Evolutionary conservation across 2,888 invertebrate species (phyloP).

Genomic region (Tridacna gigas): DNA sequence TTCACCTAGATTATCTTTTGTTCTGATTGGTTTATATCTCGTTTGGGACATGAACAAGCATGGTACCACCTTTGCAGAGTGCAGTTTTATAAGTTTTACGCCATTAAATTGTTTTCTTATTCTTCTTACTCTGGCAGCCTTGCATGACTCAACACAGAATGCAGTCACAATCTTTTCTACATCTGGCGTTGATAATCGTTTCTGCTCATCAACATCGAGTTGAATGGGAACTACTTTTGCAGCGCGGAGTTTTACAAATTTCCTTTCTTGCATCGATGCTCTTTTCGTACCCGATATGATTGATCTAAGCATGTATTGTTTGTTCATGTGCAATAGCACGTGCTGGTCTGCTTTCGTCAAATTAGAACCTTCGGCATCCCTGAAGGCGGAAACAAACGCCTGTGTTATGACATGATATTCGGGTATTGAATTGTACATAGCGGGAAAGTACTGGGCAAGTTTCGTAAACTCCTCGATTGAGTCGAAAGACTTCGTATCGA

Average conservation of each 20-base stretch:
- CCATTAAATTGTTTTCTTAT: background rate
- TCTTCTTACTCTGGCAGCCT: background rate
- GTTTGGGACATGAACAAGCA: background rate
- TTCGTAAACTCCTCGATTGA: background rate
- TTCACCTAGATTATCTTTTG: background rate
- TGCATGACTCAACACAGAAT: conserved; percentile 17
- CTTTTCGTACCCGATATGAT: background rate
- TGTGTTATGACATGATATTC: conserved; percentile 15
- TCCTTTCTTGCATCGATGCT: background rate
- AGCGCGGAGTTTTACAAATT: background rate
- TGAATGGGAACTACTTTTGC: background rate
- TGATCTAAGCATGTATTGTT: background rate
- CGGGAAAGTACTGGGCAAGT: conserved; percentile 2
- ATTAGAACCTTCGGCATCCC: background rate
- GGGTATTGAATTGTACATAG: background rate
- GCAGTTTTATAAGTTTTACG: background rate
- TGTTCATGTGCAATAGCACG: background rate
- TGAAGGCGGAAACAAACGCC: conserved; percentile 3
- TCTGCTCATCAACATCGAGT: background rate
- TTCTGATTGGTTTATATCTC: background rate
- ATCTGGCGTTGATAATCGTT: background rate
- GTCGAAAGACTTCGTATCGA: background rate
- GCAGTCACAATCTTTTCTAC: background rate
- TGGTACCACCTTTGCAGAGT: conserved; percentile 17
- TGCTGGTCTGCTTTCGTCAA: background rate